Evolutionary conservation across 1,140 invertebrate species (phyloP).

Genomic region (Scaptomyza hsui): DNA sequence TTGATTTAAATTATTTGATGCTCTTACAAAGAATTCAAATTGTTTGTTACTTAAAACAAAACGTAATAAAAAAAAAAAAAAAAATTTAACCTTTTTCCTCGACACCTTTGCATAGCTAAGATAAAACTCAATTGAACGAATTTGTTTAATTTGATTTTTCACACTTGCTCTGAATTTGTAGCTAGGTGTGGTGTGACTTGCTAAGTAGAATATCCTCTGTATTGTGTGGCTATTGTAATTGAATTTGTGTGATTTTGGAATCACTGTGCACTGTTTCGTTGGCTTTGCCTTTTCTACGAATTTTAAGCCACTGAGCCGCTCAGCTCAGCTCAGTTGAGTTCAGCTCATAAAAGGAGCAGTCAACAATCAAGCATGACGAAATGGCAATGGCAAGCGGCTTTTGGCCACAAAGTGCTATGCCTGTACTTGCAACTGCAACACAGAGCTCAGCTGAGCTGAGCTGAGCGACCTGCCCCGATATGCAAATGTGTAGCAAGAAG

Average conservation of each 20-base stretch:
- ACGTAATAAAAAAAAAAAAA: too few relatives aligned
- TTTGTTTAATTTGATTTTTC: too few relatives aligned
- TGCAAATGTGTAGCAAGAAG: conserved; percentile 57
- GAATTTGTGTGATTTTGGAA: conserved; percentile 18
- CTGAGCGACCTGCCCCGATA: conserved; percentile 22
- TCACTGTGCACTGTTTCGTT: conserved; percentile 49
- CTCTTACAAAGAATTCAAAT: too few relatives aligned
- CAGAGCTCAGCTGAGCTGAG: too few relatives aligned
- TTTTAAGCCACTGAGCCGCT: conserved; percentile 42
- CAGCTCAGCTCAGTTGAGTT: conserved; percentile 23
- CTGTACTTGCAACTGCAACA: conserved; percentile 15
- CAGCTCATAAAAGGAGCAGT: conserved; percentile 74
- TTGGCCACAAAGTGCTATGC: conserved; percentile 27
- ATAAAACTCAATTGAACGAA: too few relatives aligned
- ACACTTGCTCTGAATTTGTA: not conserved
- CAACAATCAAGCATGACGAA: conserved; percentile 77
- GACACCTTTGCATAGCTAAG: too few relatives aligned
- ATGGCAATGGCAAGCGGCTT: conserved; percentile 70
- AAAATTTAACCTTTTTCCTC: too few relatives aligned
- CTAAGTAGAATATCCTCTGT: not conserved
- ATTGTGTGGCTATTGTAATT: not conserved
- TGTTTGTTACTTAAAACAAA: too few relatives aligned
- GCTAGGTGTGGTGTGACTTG: not conserved
- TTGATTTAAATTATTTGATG: too few relatives aligned
- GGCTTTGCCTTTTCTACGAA: conserved; percentile 63